A percentile compares a stretch with the other conserved stretches of the same genome.
Evolutionary conservation across 2,113 vertebrate genomes (phyloP).

Genomic region (Gallinago media): DNA sequence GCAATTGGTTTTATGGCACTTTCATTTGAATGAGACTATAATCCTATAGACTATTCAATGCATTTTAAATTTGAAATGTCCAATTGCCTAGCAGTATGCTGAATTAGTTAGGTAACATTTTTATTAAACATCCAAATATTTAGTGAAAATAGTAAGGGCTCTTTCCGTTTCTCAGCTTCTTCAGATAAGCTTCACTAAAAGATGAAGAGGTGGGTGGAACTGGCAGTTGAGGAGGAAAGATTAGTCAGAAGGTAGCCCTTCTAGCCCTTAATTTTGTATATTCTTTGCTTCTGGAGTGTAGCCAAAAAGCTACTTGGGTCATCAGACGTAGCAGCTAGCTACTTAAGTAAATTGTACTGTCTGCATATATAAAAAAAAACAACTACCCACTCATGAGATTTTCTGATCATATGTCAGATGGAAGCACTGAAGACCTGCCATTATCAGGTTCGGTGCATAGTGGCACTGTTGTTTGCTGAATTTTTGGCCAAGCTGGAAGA

Average conservation of each 20-base stretch:
- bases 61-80: slow-evolving; percentile 3
- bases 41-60: background rate
- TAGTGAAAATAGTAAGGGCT: slow-evolving; percentile 11
- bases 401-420: background rate
- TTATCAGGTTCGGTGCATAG: background rate
- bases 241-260: slow-evolving; percentile 51
- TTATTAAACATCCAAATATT: background rate
- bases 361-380: background rate
- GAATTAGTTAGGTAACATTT: background rate
- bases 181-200: slow-evolving; percentile 4
- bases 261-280: slow-evolving; percentile 14
- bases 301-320: slow-evolving; percentile 45
- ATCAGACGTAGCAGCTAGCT: slow-evolving; percentile 32
- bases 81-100: background rate
- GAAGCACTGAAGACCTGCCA: background rate
- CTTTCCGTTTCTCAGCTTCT: background rate
- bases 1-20: background rate
- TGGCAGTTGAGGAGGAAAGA: background rate
- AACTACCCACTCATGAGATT: slow-evolving; percentile 10
- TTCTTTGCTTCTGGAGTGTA: slow-evolving; percentile 5
- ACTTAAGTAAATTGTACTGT: slow-evolving; percentile 16
- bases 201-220: slow-evolving; percentile 18
- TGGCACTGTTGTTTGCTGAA: background rate
- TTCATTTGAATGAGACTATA: background rate
- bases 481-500: background rate